Evolutionary conservation across 2,113 vertebrate genomes (phyloP).

Genomic region (Pterocles burchelli): DNA sequence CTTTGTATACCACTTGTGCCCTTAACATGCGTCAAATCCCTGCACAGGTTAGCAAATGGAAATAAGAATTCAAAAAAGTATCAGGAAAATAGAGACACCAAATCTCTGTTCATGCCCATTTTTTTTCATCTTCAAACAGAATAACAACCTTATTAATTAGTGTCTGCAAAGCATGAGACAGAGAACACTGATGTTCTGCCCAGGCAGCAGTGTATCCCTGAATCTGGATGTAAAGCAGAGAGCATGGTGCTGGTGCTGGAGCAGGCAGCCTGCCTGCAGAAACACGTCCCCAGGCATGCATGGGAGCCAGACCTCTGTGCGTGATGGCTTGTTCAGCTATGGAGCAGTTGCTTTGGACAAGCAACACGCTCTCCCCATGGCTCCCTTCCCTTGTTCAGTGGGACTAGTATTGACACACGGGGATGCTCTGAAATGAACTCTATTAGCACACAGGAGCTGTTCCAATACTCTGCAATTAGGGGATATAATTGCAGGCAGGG

Average conservation of each 20-base stretch:
- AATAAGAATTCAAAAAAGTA: neutral
- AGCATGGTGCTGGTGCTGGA: rapidly evolving
- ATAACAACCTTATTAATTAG: neutral
- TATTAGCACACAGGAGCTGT: neutral
- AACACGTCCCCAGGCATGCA: rapidly evolving
- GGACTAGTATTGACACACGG: neutral
- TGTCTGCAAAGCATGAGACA: neutral
- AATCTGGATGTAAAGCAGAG: rapidly evolving
- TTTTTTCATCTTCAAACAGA: neutral
- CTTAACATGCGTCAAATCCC: neutral
- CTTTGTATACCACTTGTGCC: neutral
- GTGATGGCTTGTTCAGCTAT: rapidly evolving
- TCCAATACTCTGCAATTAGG: neutral
- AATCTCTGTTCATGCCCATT: neutral
- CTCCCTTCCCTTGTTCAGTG: neutral
- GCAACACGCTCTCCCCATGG: neutral
- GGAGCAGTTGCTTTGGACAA: neutral
- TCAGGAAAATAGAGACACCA: neutral
- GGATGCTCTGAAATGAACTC: neutral
- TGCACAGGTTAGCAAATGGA: neutral
- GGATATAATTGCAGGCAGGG: neutral
- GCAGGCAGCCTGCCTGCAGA: neutral
- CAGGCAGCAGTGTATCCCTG: rapidly evolving
- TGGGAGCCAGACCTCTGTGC: neutral
- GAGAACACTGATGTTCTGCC: neutral